Conservation (phyloP, 2,113 vertebrate species). For the Ahaetulla prasina region DNA sequence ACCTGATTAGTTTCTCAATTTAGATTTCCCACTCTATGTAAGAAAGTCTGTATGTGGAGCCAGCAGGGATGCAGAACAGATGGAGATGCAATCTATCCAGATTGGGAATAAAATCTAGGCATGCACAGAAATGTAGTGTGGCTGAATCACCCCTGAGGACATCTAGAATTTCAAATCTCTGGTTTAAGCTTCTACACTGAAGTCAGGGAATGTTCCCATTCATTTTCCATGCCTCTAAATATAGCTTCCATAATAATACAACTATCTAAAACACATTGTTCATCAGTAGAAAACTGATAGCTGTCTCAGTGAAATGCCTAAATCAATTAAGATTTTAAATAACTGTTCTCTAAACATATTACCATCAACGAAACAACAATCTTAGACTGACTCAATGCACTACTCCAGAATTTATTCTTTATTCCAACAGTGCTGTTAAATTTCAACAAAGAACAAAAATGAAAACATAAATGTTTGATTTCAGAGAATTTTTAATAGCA, state of each 20-base stretch:
- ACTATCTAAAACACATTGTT: neutral
- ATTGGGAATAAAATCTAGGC: neutral
- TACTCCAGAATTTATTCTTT: neutral
- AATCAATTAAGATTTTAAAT: constrained; percentile 4
- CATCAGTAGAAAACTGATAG: neutral
- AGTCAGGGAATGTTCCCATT: neutral
- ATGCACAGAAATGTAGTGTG: neutral
- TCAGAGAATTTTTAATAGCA: neutral
- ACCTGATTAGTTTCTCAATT: neutral
- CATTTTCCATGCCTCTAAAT: neutral
- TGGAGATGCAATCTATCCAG: neutral
- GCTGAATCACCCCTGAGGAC: neutral
- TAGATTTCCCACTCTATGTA: neutral
- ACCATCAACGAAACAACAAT: neutral
- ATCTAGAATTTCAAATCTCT: neutral
- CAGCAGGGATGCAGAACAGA: neutral
- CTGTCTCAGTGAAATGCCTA: neutral
- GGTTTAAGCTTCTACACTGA: neutral
- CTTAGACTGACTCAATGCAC: neutral
- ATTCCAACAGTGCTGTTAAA: neutral
- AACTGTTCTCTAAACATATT: neutral
- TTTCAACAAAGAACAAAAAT: neutral
- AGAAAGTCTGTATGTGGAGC: neutral
- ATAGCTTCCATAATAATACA: neutral
- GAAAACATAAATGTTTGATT: neutral